Conservation (phyloP, 2,888 invertebrate species). For the Idaea biselata region DNA sequence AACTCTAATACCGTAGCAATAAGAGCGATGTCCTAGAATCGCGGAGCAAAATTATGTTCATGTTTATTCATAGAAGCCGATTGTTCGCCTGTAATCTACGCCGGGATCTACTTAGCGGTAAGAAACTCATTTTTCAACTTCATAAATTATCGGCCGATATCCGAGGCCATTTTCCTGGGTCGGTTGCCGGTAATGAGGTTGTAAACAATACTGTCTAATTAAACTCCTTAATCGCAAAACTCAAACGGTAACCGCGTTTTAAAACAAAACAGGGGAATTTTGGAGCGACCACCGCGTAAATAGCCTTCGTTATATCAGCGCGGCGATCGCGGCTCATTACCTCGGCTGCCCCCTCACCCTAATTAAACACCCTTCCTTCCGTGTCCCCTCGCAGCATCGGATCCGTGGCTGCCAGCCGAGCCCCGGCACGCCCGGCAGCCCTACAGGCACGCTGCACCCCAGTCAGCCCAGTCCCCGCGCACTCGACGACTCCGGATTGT, state of each 20-base stretch:
- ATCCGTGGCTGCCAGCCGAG: neutral
- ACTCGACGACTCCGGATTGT: slow-evolving; percentile 50
- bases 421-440: neutral
- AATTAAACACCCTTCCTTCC: slow-evolving; percentile 69
- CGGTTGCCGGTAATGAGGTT: slow-evolving; percentile 75
- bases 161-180: slow-evolving; percentile 62
- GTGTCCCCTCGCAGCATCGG: slow-evolving; percentile 19
- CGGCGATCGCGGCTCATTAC: slow-evolving; percentile 80
- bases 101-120: slow-evolving; percentile 58
- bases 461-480: slow-evolving; percentile 29
- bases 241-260: slow-evolving; percentile 79
- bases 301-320: slow-evolving; percentile 77
- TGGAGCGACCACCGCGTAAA: slow-evolving; percentile 77
- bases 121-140: slow-evolving; percentile 75
- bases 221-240: slow-evolving; percentile 81
- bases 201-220: slow-evolving; percentile 80
- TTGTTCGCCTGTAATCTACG: slow-evolving; percentile 58
- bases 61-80: slow-evolving; percentile 61
- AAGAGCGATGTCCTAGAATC: slow-evolving; percentile 34
- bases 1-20: slow-evolving; percentile 30
- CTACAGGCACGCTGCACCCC: slow-evolving; percentile 20
- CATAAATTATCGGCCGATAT: slow-evolving; percentile 75
- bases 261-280: slow-evolving; percentile 80
- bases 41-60: slow-evolving; percentile 43
- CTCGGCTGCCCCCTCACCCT: slow-evolving; percentile 63